Evolutionary conservation across 1,140 invertebrate genomes (phyloP).

Genomic region (Drosophila guanche): DNA sequence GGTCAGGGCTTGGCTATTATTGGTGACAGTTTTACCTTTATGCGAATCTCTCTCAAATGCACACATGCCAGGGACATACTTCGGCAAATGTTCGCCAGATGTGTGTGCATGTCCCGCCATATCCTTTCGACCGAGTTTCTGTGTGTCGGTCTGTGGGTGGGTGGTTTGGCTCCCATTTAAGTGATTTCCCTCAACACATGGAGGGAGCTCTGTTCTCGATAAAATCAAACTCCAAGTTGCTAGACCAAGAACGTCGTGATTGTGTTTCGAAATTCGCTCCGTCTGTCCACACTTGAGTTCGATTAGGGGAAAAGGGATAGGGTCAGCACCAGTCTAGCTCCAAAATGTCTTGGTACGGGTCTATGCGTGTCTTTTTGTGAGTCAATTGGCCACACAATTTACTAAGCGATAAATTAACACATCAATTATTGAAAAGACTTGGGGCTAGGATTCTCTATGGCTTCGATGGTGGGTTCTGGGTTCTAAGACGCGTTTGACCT

Average conservation of each 20-base stretch:
- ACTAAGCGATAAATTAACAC: slow-evolving; percentile 76
- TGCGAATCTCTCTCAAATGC: slow-evolving; percentile 55
- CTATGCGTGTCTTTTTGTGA: slow-evolving; percentile 68
- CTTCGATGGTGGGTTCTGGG: not conserved
- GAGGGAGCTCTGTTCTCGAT: slow-evolving; percentile 11
- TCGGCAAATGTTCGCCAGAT: not conserved
- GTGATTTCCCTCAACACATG: slow-evolving; percentile 66
- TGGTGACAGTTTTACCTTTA: slow-evolving; percentile 79
- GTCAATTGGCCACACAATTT: slow-evolving; percentile 78
- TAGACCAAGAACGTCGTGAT: slow-evolving; percentile 47
- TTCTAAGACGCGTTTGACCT: slow-evolving; percentile 6
- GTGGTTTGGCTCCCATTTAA: slow-evolving; percentile 28
- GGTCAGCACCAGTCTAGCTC: slow-evolving; percentile 1
- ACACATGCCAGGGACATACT: slow-evolving; percentile 24
- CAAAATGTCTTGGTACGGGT: slow-evolving; percentile 14
- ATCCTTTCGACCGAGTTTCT: not conserved
- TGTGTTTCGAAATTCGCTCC: slow-evolving; percentile 57
- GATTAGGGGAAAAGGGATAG: slow-evolving; percentile 15
- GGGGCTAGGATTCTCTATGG: not conserved
- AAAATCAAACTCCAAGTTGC: not conserved
- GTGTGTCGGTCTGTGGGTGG: slow-evolving; percentile 3
- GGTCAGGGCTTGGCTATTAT: slow-evolving; percentile 71
- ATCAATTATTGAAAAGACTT: slow-evolving; percentile 67
- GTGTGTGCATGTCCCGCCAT: not conserved
- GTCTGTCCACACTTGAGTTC: slow-evolving; percentile 59